Evolutionary conservation across 2,888 invertebrate genomes (phyloP), one percentile per base, ranked within the genome.

Genomic region (Hanleya hanleyi): DNA sequence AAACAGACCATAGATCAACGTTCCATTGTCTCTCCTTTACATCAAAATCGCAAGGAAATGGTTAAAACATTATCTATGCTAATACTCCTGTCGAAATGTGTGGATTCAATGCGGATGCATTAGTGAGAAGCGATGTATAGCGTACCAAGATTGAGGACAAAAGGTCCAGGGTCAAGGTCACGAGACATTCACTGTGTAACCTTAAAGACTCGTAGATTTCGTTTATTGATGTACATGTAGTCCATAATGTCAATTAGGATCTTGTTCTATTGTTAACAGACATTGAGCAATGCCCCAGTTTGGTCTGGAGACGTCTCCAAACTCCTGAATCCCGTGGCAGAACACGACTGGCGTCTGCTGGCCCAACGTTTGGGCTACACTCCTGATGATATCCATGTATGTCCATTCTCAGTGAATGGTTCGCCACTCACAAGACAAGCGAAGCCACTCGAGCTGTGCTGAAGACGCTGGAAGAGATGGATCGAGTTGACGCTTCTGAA

Each of bases 381-480:
- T 67, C 82, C 82, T 67, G 87, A 86, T 69, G 89, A 89, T 77
- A 84, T 89, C 89, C 89, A 2, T 88, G 87, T 70, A 86, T 89
- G 87, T 81, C 85, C 5, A 69, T 89, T 76, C 78, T 90, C 18
- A 86, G 84, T 77, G 88, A 89, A 74, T 90, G 88, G 88, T 90
- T 86, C 74, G 83, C 88, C 66, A 86, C 84, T 15, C 85, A 87
- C 74, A 89, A 86, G 73, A 87, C 86, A 7, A 82, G 85, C 66
- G 89, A 89, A 72, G 83, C 83, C 5, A 84, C 81, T 5, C 74
- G 77, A 68, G 88, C 83, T 29, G 77, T 90, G 12, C 75, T 88
- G 50, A 84, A 79, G 18, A 76, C 78, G n/a, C 80, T 90, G 12
- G 83, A 84, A 57, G 88, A 89, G 57, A 88, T 90, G 82, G 81